These are phyloP conservation scores for Habrosyne pyritoides DNA, from an alignment of 2,888 invertebrate species.

Conservation along the genomic window DNA sequence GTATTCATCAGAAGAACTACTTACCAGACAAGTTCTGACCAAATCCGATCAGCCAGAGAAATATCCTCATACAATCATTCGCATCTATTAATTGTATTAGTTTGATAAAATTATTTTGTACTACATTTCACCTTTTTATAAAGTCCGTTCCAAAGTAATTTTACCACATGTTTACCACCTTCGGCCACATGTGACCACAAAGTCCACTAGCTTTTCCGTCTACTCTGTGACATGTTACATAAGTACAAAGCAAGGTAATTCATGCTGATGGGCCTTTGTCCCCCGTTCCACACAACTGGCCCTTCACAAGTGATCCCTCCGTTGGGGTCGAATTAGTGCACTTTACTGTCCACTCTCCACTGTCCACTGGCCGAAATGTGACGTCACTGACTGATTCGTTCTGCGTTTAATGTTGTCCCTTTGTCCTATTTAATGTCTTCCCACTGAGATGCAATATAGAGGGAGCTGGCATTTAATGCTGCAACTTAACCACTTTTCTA, in stretches of 20 bases:
- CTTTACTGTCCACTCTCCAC: conserved; percentile 34
- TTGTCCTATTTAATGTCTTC: neutral
- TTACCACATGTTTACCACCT: too few species aligned
- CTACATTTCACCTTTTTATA: too few species aligned
- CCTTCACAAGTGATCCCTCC: conserved; percentile 22
- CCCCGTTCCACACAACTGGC: conserved; percentile 42
- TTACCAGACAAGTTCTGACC: too few species aligned
- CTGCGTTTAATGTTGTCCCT: neutral
- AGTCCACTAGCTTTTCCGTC: neutral
- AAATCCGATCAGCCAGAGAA: too few species aligned
- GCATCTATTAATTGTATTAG: too few species aligned
- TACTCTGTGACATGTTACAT: conserved; percentile 20
- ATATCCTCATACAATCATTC: too few species aligned
- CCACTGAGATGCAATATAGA: neutral
- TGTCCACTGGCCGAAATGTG: conserved; percentile 14
- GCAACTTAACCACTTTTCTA: neutral
- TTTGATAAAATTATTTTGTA: too few species aligned
- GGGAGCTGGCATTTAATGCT: neutral
- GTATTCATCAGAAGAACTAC: too few species aligned
- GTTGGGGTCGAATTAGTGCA: conserved; percentile 47
- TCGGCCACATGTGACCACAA: neutral
- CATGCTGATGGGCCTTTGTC: conserved; percentile 46
- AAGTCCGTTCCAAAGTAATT: too few species aligned
- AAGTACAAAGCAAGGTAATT: conserved; percentile 43
- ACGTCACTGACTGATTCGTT: neutral